Evolutionary conservation across 2,888 invertebrate genomes (phyloP).

Genomic region (Mythimna vitellina): DNA sequence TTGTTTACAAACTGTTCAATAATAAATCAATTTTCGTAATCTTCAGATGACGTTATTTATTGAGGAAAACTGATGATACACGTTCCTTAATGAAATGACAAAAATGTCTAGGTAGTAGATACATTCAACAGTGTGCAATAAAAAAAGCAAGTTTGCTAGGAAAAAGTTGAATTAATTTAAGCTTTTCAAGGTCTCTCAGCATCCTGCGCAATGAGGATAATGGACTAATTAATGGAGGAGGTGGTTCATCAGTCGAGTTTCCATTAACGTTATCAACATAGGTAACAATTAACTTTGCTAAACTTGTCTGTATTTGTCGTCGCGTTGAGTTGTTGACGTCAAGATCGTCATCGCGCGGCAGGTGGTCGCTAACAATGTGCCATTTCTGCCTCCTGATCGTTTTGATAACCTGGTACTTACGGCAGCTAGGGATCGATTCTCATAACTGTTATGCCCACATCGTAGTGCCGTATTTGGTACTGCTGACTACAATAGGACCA

Average conservation of each 20-base stretch:
- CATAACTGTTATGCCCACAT: slow-evolving; percentile 37
- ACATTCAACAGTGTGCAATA: not conserved
- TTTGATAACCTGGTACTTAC: slow-evolving; percentile 37
- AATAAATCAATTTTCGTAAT: not conserved
- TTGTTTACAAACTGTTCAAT: not conserved
- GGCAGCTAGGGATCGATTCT: slow-evolving; percentile 2
- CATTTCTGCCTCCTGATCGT: slow-evolving; percentile 51
- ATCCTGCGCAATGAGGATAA: not conserved
- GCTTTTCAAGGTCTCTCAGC: slow-evolving; percentile 9
- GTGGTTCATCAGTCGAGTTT: slow-evolving; percentile 9
- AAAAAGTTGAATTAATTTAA: not conserved
- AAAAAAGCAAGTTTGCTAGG: not conserved
- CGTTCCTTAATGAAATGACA: not conserved
- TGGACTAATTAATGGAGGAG: not conserved
- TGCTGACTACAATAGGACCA: slow-evolving; percentile 14
- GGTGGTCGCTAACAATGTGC: slow-evolving; percentile 62
- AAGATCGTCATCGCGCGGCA: slow-evolving; percentile 23
- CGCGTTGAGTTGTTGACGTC: slow-evolving; percentile 43
- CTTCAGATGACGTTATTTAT: not conserved
- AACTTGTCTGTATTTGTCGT: slow-evolving; percentile 8
- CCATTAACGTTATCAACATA: not conserved
- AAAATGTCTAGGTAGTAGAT: not conserved
- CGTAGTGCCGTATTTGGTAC: slow-evolving; percentile 23
- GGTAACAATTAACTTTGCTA: slow-evolving; percentile 10
- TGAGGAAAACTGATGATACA: slow-evolving; percentile 4